phyloP scores from a whole-genome alignment of 2,113 vertebrate species.

The Sula dactylatra region DNA sequence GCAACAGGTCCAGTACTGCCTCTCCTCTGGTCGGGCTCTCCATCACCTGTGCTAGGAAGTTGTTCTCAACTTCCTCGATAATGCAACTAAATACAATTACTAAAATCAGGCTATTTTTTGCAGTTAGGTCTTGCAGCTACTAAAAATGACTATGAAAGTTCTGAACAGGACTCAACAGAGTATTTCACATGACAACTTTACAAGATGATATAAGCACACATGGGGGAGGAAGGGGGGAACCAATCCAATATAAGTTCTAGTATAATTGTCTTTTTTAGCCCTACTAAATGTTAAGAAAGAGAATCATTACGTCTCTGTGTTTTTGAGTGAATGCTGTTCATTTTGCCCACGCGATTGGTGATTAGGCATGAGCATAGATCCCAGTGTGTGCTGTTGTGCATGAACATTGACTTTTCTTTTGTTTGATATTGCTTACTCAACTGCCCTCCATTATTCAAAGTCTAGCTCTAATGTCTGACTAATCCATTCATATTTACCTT shows the following conservation, averaged over 20 bases:
- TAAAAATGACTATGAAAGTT: background rate
- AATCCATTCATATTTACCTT: background rate
- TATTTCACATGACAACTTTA: background rate
- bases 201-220: background rate
- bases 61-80: background rate
- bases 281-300: background rate
- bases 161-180: background rate
- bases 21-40: background rate
- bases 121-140: background rate
- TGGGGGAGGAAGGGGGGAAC: background rate
- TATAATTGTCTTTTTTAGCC: background rate
- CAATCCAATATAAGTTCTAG: background rate
- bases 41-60: background rate
- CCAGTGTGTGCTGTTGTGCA: background rate
- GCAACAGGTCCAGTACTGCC: background rate
- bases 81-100: background rate
- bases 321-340: background rate
- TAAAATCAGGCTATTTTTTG: background rate
- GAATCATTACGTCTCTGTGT: background rate
- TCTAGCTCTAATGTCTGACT: background rate
- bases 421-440: background rate
- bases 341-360: background rate
- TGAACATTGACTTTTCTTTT: background rate
- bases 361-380: background rate
- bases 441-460: background rate